Evolutionary conservation across 2,888 invertebrate genomes (phyloP), one percentile per base, ranked within the genome.

Genomic region (Coecobrya sp.): DNA sequence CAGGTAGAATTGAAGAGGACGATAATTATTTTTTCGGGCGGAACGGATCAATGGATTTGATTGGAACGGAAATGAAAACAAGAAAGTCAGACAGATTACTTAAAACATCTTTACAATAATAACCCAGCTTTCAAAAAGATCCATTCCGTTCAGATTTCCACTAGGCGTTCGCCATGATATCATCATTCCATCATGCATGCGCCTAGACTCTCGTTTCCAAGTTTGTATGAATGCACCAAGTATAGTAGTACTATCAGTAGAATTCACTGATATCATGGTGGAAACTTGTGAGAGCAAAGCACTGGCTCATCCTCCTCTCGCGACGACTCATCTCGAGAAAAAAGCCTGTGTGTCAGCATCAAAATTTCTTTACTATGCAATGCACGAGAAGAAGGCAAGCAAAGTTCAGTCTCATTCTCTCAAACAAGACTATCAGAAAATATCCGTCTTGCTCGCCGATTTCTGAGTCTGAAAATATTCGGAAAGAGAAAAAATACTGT

Each of bases 381-480:
- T 70, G 30, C 27, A 27, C 19, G 30, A n/a, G 16, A 70, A 36
- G 36, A 25, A 62, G 36, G n/a, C n/a, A 70, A 36, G 70, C 36
- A 42, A 7, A n/a, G 27, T 7, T 65, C 1, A 2, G 36, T 27
- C 30, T 19, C 30, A 27, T 36, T 5, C 22, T 45, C 45, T 76
- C 13, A 76, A 45, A 42, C 11, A 49, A 49, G 49, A 79, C 49
- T 79, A 42, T 70, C 49, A 45, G 76, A 76, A 76, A 76, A 49
- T 79, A 79, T 79, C 79, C n/a, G 7, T 13, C 79, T 52, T 52
- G 27, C 52, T 79, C 27, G 79, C 49, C 49, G 22, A 79, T 79
- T 79, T 79, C 52, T 7, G 52, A 79, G 25, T 79, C 25, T 49
- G 49, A 76, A 49, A 79, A 79, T 22, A 79, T 27, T 42, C 73